A percentile compares a stretch with the other conserved stretches of the same genome.
These are phyloP conservation scores for Lanistes nyassanus DNA, from an alignment of 1,140 invertebrate species.

Conservation along the genomic window DNA sequence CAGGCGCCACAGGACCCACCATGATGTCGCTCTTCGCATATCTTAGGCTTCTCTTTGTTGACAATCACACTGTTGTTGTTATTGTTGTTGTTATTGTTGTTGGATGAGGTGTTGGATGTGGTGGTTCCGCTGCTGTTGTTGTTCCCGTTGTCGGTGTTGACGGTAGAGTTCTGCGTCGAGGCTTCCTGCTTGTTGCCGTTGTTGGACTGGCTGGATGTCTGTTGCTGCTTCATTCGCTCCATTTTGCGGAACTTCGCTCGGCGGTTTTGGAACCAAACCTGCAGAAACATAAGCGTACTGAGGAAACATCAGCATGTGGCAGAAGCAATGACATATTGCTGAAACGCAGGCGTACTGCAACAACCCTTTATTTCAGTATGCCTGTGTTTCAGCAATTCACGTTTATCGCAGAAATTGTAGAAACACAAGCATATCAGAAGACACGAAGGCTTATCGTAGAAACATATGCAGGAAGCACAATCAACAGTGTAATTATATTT, in stretches of 20 bases:
- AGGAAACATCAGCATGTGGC: too few relatives aligned
- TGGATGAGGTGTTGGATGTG: slow-evolving; percentile 22
- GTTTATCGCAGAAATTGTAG: background rate
- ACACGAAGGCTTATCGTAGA: background rate
- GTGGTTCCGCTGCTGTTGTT: slow-evolving; percentile 31
- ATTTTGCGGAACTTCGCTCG: slow-evolving; percentile 83
- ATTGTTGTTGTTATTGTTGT: slow-evolving; percentile 23
- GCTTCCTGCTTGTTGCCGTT: slow-evolving; percentile 22
- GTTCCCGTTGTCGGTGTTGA: slow-evolving; percentile 24
- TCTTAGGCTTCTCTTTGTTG: slow-evolving; percentile 39
- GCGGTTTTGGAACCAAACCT: slow-evolving; percentile 98
- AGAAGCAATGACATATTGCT: too few relatives aligned
- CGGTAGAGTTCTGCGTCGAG: slow-evolving; percentile 24
- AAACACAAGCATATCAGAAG: background rate
- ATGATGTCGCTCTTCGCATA: slow-evolving; percentile 31
- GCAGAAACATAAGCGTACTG: background rate
- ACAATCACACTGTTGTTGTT: slow-evolving; percentile 29
- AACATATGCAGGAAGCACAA: background rate
- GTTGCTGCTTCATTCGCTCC: slow-evolving; percentile 55
- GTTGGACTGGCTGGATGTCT: slow-evolving; percentile 29
- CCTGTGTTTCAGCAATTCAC: too few relatives aligned
- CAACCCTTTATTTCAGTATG: too few relatives aligned
- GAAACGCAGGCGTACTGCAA: too few relatives aligned
- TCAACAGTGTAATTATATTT: background rate
- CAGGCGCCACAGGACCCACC: too few relatives aligned